Conservation (phyloP, 2,888 invertebrate genomes). For the Scaptomyza polygonia region DNA sequence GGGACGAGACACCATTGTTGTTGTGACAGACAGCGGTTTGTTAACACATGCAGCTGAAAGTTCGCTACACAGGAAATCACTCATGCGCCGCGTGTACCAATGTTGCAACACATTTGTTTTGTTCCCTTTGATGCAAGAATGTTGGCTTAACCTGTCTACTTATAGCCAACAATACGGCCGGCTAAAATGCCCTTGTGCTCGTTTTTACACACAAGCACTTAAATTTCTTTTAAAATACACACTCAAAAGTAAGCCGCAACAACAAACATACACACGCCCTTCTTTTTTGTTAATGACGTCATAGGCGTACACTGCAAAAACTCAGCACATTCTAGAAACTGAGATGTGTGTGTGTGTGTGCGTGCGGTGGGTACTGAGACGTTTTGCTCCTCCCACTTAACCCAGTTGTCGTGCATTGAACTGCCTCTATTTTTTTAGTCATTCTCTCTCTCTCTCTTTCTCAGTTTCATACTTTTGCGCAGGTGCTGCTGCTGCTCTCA, state of each 20-base stretch:
- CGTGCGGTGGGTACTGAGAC: too few relatives aligned
- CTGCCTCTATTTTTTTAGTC: conserved; percentile 25
- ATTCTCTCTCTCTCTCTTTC: background rate
- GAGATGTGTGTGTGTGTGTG: too few relatives aligned
- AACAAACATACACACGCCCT: conserved; percentile 13
- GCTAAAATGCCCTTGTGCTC: conserved; percentile 70
- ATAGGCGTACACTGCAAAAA: conserved; percentile 56
- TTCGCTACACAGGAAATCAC: conserved; percentile 33
- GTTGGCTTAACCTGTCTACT: too few relatives aligned
- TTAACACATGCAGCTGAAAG: conserved; percentile 8
- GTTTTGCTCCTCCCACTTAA: conserved; percentile 44
- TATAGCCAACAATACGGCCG: conserved; percentile 44
- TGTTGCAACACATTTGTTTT: background rate
- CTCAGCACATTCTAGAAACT: conserved; percentile 26
- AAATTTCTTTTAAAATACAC: conserved; percentile 42
- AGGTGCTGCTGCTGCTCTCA: conserved; percentile 26
- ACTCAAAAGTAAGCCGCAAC: conserved; percentile 53
- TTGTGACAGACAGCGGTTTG: conserved; percentile 8
- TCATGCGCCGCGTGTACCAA: conserved; percentile 41
- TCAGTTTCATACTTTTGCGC: conserved; percentile 14
- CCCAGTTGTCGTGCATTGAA: conserved; percentile 73
- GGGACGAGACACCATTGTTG: conserved; percentile 49
- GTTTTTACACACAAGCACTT: conserved; percentile 42
- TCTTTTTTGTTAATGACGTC: conserved; percentile 51
- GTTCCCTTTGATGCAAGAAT: conserved; percentile 33